These are phyloP conservation scores for Synergus japonicus DNA, from an alignment of 2,888 invertebrate species.

Conservation along the genomic window DNA sequence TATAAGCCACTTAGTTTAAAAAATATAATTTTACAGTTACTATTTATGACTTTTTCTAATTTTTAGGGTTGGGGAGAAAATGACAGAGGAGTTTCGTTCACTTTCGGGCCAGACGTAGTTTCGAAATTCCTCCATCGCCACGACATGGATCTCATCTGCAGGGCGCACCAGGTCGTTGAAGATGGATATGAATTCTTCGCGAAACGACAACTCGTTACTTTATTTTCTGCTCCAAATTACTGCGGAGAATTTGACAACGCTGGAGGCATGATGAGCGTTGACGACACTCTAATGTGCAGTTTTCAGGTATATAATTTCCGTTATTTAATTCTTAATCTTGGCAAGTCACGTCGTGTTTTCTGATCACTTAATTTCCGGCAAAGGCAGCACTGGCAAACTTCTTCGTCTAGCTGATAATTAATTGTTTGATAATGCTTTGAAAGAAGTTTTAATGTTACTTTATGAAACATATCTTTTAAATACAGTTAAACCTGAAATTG, in stretches of 20 bases:
- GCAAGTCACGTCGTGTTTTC: not conserved
- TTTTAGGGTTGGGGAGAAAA: constrained; percentile 95
- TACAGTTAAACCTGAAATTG: not conserved
- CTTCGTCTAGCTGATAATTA: constrained; percentile 27
- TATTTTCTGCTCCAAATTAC: constrained; percentile 99
- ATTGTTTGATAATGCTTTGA: constrained; percentile 31
- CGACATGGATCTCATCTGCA: constrained; percentile 97
- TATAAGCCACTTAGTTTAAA: too few species aligned
- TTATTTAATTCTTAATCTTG: not conserved
- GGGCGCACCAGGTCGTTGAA: constrained; percentile 98
- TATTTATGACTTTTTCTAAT: not conserved
- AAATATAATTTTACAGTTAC: not conserved
- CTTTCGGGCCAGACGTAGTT: constrained; percentile 98
- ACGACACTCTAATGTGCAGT: constrained; percentile 99
- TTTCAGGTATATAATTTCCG: constrained; percentile 89
- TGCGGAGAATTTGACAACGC: constrained; percentile 99
- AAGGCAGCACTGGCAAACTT: not conserved
- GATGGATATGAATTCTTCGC: constrained; percentile 99
- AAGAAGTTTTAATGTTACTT: not conserved
- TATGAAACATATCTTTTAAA: not conserved
- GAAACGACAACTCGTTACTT: constrained; percentile 97
- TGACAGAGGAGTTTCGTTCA: constrained; percentile 98
- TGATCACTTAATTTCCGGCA: not conserved
- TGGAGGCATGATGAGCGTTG: constrained; percentile 99
- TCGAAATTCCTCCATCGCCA: constrained; percentile 97